These are phyloP conservation scores for Cheirogaleus medius DNA, from an alignment of 2,113 vertebrate genomes.

Conservation along the genomic window DNA sequence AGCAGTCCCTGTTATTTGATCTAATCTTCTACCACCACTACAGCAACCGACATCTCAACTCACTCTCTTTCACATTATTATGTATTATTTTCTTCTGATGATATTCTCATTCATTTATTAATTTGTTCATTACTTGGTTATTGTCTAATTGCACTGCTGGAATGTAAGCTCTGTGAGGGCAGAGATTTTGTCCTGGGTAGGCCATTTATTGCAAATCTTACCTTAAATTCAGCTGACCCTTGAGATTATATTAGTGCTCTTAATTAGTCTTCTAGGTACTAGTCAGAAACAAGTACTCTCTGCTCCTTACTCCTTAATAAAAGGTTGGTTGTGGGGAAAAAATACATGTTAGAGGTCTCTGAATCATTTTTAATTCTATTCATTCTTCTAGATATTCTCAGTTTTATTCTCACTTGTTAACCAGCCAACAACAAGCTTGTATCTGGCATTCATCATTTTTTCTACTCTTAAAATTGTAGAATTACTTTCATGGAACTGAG, in stretches of 20 bases:
- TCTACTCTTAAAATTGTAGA: background rate
- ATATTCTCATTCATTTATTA: background rate
- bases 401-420: background rate
- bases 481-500: background rate
- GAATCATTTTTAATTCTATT: background rate
- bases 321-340: background rate
- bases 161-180: background rate
- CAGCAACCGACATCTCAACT: background rate
- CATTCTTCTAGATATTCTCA: background rate
- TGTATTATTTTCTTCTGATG: background rate
- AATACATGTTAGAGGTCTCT: background rate
- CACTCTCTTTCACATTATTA: background rate
- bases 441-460: background rate
- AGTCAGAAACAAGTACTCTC: background rate
- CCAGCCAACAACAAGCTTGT: background rate
- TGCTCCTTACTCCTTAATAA: background rate
- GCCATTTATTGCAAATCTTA: background rate
- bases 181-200: background rate
- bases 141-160: background rate
- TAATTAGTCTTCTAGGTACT: background rate
- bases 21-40: too few relatives aligned
- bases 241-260: background rate
- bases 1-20: background rate
- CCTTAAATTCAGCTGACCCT: background rate
- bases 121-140: background rate